phyloP scores from a whole-genome alignment of 1,140 invertebrate species.

The Parasteatoda tepidariorum region DNA sequence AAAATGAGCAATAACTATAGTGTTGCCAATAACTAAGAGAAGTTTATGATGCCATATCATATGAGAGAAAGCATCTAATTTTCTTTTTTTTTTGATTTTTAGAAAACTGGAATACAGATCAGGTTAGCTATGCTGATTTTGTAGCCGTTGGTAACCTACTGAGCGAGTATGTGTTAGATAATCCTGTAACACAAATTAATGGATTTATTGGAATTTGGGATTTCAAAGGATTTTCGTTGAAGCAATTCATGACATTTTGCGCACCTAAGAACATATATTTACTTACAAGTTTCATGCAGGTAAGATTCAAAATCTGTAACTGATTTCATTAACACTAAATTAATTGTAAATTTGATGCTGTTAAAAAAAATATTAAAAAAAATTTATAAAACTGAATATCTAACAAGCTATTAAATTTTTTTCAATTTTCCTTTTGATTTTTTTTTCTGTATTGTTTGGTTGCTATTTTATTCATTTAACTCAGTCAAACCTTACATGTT shows the following conservation, averaged over 20 bases:
- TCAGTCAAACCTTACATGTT: too few relatives aligned
- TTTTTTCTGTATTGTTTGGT: too few relatives aligned
- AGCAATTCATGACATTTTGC: constrained; percentile 30
- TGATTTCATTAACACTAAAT: background rate
- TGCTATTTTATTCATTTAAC: too few relatives aligned
- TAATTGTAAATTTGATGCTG: background rate
- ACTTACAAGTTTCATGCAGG: constrained; percentile 31
- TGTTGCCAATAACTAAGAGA: too few relatives aligned
- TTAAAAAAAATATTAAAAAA: background rate
- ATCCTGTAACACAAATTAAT: constrained; percentile 50
- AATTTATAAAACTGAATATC: too few relatives aligned
- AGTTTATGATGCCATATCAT: too few relatives aligned
- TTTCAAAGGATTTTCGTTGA: constrained; percentile 16
- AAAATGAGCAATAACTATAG: too few relatives aligned
- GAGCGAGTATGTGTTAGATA: constrained; percentile 34
- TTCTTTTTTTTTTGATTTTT: too few relatives aligned
- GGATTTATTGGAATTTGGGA: constrained; percentile 50
- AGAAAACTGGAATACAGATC: constrained; percentile 11
- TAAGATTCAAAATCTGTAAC: background rate
- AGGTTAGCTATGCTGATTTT: constrained; percentile 11
- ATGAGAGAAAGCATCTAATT: too few relatives aligned
- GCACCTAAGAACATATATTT: constrained; percentile 9
- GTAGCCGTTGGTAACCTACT: constrained; percentile 39
- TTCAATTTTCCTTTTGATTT: too few relatives aligned
- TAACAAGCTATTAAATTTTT: too few relatives aligned